Evolutionary conservation across 64 coral and sea anemone species (phyloP).

Genomic region (Hydrozoanthus tunicans): DNA sequence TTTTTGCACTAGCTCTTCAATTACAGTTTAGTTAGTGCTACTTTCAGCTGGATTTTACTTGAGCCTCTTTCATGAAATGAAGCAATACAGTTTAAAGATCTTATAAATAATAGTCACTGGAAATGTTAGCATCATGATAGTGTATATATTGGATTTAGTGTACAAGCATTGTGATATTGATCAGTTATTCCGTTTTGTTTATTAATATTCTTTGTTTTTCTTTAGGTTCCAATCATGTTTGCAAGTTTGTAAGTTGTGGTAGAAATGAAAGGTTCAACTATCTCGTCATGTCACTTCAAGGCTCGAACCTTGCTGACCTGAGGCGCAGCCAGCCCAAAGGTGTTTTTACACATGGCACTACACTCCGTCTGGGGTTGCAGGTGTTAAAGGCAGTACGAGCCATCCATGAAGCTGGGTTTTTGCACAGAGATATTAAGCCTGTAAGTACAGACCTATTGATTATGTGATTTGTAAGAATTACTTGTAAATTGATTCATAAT

Average conservation of each 20-base stretch:
- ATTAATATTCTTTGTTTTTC: neutral
- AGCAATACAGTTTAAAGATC: no score
- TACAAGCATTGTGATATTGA: no score
- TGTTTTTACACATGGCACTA: conserved; percentile 78
- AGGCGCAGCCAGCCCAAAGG: conserved; percentile 90
- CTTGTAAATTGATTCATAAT: no score
- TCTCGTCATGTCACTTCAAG: conserved; percentile 97
- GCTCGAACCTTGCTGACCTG: conserved; percentile 87
- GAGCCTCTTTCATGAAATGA: no score
- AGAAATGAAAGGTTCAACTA: conserved; percentile 99
- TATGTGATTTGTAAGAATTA: neutral
- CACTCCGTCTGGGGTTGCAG: conserved; percentile 83
- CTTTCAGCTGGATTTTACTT: no score
- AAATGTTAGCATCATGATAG: no score
- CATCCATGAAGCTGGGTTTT: conserved; percentile 96
- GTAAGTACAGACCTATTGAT: conserved; percentile 52
- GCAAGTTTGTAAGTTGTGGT: conserved; percentile 96
- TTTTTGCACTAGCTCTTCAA: no score
- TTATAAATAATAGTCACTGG: no score
- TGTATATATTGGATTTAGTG: no score
- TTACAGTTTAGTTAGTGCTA: no score
- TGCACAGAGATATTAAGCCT: conserved; percentile 98
- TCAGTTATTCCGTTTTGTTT: neutral
- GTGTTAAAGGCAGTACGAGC: conserved; percentile 86
- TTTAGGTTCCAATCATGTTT: conserved; percentile 84